These are phyloP conservation scores for Atlantisia rogersi DNA, from an alignment of 2,113 vertebrate genomes.

Conservation along the genomic window DNA sequence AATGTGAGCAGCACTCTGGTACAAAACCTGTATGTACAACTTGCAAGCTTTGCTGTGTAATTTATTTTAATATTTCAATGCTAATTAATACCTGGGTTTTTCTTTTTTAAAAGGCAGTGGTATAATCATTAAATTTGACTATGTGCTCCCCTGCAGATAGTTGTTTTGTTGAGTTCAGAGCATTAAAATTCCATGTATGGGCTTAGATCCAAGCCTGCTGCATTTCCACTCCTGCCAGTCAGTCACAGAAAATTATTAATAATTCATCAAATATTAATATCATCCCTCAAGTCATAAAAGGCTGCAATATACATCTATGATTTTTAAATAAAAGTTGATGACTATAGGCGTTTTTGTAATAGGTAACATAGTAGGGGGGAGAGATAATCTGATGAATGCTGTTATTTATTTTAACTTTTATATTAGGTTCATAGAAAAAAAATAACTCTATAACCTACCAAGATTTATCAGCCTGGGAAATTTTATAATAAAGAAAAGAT, in stretches of 20 bases:
- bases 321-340: conserved; percentile 72
- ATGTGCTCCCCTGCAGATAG: neutral
- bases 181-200: conserved; percentile 18
- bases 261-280: conserved; percentile 46
- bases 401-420: conserved; percentile 79
- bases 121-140: neutral
- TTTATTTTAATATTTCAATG: neutral
- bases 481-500: conserved; percentile 76
- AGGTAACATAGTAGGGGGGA: conserved; percentile 4
- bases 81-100: neutral
- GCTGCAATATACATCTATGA: conserved; percentile 54
- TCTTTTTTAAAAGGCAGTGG: neutral
- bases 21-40: neutral
- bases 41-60: neutral
- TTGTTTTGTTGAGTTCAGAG: conserved; percentile 31
- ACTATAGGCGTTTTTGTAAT: conserved; percentile 74
- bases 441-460: conserved; percentile 72
- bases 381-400: conserved; percentile 71
- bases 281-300: conserved; percentile 62
- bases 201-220: neutral
- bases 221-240: conserved; percentile 49
- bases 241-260: conserved; percentile 16
- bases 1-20: neutral
- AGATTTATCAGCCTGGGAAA: conserved; percentile 79
- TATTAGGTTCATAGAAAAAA: conserved; percentile 75